These are phyloP conservation scores for Pheosia gnoma DNA, from an alignment of 2,888 invertebrate genomes.

Conservation along the genomic window DNA sequence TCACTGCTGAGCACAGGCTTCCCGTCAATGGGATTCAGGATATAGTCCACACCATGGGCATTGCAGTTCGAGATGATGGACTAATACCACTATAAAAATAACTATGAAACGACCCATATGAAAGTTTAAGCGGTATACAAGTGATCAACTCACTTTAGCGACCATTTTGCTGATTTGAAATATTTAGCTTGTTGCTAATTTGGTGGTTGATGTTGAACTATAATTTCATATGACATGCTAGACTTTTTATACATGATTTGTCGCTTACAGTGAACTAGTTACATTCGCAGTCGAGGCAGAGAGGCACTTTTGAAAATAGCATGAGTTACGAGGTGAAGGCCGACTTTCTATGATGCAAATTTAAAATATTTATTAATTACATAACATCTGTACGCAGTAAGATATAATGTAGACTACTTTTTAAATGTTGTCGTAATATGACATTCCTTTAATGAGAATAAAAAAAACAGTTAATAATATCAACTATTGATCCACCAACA, in stretches of 20 bases:
- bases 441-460: no score
- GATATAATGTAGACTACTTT: not conserved
- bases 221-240: conserved; percentile 1
- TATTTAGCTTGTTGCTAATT: not conserved
- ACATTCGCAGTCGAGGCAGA: not conserved
- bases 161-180: conserved; percentile 3
- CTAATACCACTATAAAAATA: no score
- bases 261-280: not conserved
- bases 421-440: no score
- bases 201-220: not conserved
- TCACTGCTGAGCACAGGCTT: no score
- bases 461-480: no score
- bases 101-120: no score
- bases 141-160: conserved; percentile 1
- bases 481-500: no score
- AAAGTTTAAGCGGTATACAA: no score
- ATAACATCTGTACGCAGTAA: not conserved
- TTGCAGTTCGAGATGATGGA: no score
- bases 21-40: no score
- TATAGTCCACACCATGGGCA: no score
- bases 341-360: not conserved
- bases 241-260: conserved; percentile 3
- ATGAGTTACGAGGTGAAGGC: conserved; percentile 1
- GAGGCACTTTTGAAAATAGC: not conserved
- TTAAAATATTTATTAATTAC: not conserved